phyloP scores from a whole-genome alignment of 2,113 vertebrate species.

The Paramisgurnus dabryanus region DNA sequence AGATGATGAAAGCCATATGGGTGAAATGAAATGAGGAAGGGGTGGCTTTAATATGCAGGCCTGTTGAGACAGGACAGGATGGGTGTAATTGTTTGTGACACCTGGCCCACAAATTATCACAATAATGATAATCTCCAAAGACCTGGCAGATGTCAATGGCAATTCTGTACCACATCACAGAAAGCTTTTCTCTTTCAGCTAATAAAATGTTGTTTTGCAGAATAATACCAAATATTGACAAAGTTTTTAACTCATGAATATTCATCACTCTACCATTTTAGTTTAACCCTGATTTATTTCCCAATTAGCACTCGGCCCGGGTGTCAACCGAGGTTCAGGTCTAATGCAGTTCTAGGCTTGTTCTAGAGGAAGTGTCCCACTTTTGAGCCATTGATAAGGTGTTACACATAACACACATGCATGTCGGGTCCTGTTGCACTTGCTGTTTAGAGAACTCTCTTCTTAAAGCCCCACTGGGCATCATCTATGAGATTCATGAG shows the following conservation, averaged over 20 bases:
- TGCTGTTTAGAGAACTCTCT: conserved; percentile 15
- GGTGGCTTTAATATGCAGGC: conserved; percentile 60
- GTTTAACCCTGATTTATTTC: conserved; percentile 85
- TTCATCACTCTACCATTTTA: conserved; percentile 49
- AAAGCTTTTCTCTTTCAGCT: conserved; percentile 63
- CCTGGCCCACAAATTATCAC: conserved; percentile 47
- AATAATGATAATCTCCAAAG: conserved; percentile 80
- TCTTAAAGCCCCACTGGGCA: conserved; percentile 25
- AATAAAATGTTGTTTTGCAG: conserved; percentile 81
- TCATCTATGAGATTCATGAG: conserved; percentile 34
- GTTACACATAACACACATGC: conserved; percentile 4
- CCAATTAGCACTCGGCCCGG: conserved; percentile 70
- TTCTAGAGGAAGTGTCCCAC: background rate
- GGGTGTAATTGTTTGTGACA: conserved; percentile 51
- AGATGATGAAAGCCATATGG: conserved; percentile 47
- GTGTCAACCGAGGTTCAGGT: background rate
- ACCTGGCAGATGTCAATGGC: conserved; percentile 81
- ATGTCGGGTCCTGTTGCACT: background rate
- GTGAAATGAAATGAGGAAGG: background rate
- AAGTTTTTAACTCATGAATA: conserved; percentile 23
- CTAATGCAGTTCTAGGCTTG: background rate
- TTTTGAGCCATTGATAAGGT: conserved; percentile 12
- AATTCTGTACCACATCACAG: conserved; percentile 72
- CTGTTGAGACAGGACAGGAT: conserved; percentile 72
- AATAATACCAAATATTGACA: conserved; percentile 70